Percentiles rank a stretch among this genome's conserved stretches.
Evolutionary conservation across 2,888 invertebrate genomes (phyloP).

Genomic region (Ormyrus labotus): DNA sequence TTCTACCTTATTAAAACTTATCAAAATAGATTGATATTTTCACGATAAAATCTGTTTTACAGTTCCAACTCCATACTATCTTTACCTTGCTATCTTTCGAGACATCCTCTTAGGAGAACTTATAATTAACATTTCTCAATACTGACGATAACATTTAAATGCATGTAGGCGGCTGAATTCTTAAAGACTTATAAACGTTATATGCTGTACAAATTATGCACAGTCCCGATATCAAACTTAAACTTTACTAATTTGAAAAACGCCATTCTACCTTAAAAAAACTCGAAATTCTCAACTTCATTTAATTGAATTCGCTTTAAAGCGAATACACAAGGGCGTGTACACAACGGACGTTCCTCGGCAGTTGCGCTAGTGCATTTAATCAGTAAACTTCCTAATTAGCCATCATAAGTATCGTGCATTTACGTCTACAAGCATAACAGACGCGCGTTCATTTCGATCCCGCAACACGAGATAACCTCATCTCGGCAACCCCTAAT

Average conservation of each 20-base stretch:
- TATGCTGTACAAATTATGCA: too few relatives aligned
- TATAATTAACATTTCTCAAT: conserved; percentile 35
- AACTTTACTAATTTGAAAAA: too few relatives aligned
- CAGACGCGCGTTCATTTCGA: neutral
- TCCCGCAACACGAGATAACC: neutral
- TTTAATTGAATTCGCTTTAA: too few relatives aligned
- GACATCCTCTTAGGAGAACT: conserved; percentile 9
- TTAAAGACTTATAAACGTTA: too few relatives aligned
- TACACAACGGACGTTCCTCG: neutral
- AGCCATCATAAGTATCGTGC: conserved; percentile 11
- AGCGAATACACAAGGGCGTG: conserved; percentile 1
- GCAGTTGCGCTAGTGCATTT: neutral
- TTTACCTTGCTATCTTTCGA: conserved; percentile 16
- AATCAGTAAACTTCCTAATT: conserved; percentile 26
- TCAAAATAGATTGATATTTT: conserved; percentile 16
- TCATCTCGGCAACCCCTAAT: neutral
- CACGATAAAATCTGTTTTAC: conserved; percentile 16
- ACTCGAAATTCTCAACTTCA: too few relatives aligned
- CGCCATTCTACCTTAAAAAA: too few relatives aligned
- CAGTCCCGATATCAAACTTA: too few relatives aligned
- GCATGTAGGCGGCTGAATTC: too few relatives aligned
- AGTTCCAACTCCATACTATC: conserved; percentile 9
- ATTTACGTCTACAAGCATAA: neutral
- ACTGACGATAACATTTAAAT: neutral
- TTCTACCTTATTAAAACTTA: conserved; percentile 27